Evolutionary conservation across 2,888 invertebrate genomes (phyloP).

Genomic region (Rhogogaster chlorosoma): DNA sequence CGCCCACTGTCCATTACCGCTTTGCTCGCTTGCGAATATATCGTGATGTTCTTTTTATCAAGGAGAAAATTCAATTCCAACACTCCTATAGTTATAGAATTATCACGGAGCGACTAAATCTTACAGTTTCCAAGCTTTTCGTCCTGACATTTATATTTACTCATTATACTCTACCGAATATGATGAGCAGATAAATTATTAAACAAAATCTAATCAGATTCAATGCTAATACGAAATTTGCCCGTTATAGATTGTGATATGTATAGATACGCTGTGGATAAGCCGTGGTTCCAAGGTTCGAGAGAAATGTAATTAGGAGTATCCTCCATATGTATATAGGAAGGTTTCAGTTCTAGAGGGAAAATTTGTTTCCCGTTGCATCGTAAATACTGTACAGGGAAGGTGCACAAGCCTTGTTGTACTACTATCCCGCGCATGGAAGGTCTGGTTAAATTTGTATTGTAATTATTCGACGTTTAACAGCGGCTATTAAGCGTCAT

Average conservation of each 20-base stretch:
- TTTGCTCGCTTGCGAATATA: slow-evolving; percentile 28
- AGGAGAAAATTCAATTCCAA: slow-evolving; percentile 37
- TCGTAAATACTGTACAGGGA: slow-evolving; percentile 26
- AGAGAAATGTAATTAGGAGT: slow-evolving; percentile 39
- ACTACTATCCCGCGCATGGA: background rate
- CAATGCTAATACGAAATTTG: background rate
- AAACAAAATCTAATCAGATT: background rate
- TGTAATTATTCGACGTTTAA: slow-evolving; percentile 43
- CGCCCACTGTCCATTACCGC: slow-evolving; percentile 44
- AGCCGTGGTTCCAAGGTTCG: background rate
- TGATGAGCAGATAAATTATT: background rate
- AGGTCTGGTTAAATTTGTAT: slow-evolving; percentile 29
- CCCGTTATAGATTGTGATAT: background rate
- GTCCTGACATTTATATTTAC: background rate
- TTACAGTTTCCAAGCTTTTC: background rate
- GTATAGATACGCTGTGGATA: background rate
- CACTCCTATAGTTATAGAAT: background rate
- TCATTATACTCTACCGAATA: background rate
- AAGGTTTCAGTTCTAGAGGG: slow-evolving; percentile 19
- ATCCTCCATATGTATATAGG: background rate
- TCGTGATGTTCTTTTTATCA: slow-evolving; percentile 9
- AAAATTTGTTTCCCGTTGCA: slow-evolving; percentile 11
- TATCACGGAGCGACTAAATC: background rate
- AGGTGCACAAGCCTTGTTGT: slow-evolving; percentile 12
- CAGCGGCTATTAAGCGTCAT: slow-evolving; percentile 34